phyloP scores from a whole-genome alignment of 2,888 invertebrate species.

The Bombylius major region DNA sequence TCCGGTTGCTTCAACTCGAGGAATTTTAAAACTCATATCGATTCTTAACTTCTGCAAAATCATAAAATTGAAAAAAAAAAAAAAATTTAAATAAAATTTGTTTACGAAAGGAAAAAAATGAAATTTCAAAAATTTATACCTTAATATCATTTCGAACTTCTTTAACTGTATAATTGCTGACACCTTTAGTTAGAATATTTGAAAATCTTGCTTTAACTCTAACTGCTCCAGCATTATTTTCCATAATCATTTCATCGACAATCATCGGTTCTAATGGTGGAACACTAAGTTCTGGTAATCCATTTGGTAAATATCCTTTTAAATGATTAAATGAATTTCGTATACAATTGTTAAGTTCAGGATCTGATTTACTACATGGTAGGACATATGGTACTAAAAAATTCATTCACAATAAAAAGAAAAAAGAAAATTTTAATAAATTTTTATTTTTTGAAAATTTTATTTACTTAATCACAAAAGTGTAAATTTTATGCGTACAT shows the following conservation, averaged over 20 bases:
- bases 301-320: slow-evolving; percentile 53
- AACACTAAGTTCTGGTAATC: slow-evolving; percentile 57
- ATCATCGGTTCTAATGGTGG: slow-evolving; percentile 62
- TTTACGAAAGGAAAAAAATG: not conserved
- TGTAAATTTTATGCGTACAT: no score
- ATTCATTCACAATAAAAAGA: not conserved
- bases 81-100: not conserved
- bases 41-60: slow-evolving; percentile 44
- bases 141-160: slow-evolving; percentile 47
- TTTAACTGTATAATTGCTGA: slow-evolving; percentile 58
- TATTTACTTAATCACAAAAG: no score
- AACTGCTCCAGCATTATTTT: slow-evolving; percentile 65
- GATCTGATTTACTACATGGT: slow-evolving; percentile 55
- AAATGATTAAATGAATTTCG: slow-evolving; percentile 59
- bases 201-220: slow-evolving; percentile 58
- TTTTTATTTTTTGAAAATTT: not conserved
- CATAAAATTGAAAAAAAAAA: not conserved
- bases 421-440: not conserved
- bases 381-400: slow-evolving; percentile 58
- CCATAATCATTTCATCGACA: slow-evolving; percentile 60
- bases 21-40: slow-evolving; percentile 46
- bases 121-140: slow-evolving; percentile 6
- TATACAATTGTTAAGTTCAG: slow-evolving; percentile 51
- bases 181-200: slow-evolving; percentile 63
- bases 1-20: slow-evolving; percentile 60